Evolutionary conservation across 1,140 invertebrate genomes (phyloP).

Genomic region (Pygmarrhopalites habei): DNA sequence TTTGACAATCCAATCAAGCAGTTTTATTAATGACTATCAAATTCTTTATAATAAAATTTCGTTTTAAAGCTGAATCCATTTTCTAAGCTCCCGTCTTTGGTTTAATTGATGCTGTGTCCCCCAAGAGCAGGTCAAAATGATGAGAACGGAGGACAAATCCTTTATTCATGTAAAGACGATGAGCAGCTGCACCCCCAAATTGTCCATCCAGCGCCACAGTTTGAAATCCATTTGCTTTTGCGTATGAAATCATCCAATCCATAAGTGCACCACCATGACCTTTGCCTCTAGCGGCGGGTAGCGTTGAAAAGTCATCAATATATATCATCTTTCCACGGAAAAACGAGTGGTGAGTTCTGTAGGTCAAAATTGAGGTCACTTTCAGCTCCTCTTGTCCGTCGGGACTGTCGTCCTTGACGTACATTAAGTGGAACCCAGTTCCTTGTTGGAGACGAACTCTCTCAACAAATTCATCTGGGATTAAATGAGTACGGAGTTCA

Average conservation of each 20-base stretch:
- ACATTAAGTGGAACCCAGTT: constrained; percentile 21
- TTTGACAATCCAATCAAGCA: too few species aligned
- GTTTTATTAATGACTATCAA: too few species aligned
- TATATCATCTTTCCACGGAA: constrained; percentile 29
- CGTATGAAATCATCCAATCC: constrained; percentile 14
- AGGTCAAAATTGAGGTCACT: too few species aligned
- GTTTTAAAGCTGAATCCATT: too few species aligned
- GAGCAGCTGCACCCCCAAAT: constrained; percentile 20
- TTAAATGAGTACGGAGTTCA: constrained; percentile 21
- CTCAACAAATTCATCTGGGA: constrained; percentile 7
- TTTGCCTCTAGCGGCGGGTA: background rate
- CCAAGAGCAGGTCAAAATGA: too few species aligned
- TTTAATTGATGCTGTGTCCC: too few species aligned
- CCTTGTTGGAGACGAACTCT: constrained; percentile 2
- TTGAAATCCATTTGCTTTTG: constrained; percentile 23
- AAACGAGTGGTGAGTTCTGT: constrained; percentile 17
- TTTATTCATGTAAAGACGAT: constrained; percentile 33
- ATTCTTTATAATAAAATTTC: too few species aligned
- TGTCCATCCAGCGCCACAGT: constrained; percentile 19
- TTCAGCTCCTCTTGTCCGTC: too few species aligned
- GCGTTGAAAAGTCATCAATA: constrained; percentile 33
- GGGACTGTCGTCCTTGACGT: too few species aligned
- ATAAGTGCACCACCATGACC: constrained; percentile 26
- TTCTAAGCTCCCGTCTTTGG: too few species aligned
- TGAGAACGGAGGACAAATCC: constrained; percentile 19